Base-by-base conservation (phyloP, 2,113 vertebrate species). In the Cyprinodon variegatus region DNA sequence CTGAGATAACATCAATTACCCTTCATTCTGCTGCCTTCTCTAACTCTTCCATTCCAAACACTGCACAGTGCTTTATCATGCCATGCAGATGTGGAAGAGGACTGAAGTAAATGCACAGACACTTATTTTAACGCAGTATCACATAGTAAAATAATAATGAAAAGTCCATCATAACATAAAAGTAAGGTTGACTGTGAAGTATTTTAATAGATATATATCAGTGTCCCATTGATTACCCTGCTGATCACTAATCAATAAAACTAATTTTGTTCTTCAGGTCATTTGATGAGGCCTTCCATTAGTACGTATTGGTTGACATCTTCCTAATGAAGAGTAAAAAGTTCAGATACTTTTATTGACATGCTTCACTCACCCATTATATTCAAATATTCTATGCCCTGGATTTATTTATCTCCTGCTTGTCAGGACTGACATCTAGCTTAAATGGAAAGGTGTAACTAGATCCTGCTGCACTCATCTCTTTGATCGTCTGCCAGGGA, bases 331-430 rank as follows among this genome's bases (percentile, higher is more conserved):
- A 85, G 73, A 88, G 87, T 76, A 83, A 84, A 88, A 87, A 72
- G 84, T 90, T 61, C 87, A 86, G 87, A 92, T 92, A 90, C 91
- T 89, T 88, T 80, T 80, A 88, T 87, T 90, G 91, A 90, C 84
- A 85, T 85, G 82, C 73, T 82, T 84, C 78, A 88, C 75, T 89
- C 69, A 75, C 85, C 66, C 46, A 79, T 82, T 81, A 88, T 76
- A 92, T 91, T 86, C 82, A 89, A 90, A 90, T 89, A 91, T 81
- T 67, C 76, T 61, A 73, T 81, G 78, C 74, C 84, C 68, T 79
- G 77, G 86, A 87, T 90, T 77, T 83, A 90, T 87, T 82, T 64
- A 87, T 87, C 81, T 86, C 77, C 79, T 88, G 78, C 77, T 78
- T 87, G 83, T 88, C 82, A 67, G 72, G 71, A 77, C 72, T 78